Conservation (phyloP, 64 coral and sea anemone species). For the Dendrophyllia cribrosa region DNA sequence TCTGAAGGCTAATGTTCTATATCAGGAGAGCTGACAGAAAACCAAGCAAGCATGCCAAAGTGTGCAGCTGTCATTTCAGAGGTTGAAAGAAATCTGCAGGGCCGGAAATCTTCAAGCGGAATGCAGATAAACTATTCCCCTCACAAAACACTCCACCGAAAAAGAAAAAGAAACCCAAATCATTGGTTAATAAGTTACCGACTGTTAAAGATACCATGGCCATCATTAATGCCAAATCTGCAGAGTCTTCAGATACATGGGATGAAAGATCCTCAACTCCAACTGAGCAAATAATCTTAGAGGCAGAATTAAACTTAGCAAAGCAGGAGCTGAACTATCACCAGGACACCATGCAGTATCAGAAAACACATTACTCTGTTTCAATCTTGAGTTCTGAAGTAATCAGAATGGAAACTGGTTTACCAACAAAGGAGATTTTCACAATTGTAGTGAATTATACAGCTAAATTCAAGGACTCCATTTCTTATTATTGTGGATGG, state of each 20-base stretch:
- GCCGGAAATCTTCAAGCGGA: conserved; percentile 8
- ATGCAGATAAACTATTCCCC: conserved; percentile 27
- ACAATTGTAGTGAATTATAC: conserved; percentile 59
- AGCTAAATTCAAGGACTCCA: conserved; percentile 12
- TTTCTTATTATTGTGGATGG: conserved; percentile 51
- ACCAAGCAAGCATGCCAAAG: background rate
- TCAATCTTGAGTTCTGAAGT: conserved; percentile 35
- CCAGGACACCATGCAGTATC: background rate
- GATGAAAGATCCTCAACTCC: conserved; percentile 10
- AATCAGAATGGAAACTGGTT: conserved; percentile 65
- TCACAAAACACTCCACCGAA: background rate
- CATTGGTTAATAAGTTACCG: background rate
- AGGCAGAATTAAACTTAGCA: conserved; percentile 45
- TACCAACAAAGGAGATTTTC: conserved; percentile 60
- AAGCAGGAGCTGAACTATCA: conserved; percentile 30
- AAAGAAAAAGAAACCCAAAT: background rate
- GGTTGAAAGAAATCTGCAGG: background rate
- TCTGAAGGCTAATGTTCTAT: background rate
- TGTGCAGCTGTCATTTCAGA: conserved; percentile 24
- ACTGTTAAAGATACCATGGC: background rate
- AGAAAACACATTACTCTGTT: conserved; percentile 37
- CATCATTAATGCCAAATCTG: background rate
- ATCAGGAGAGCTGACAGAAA: background rate
- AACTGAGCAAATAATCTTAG: conserved; percentile 55
- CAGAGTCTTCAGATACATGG: background rate